Conservation (phyloP, 35 echinoderm and acorn worm species). For the Amphiura filiformis region DNA sequence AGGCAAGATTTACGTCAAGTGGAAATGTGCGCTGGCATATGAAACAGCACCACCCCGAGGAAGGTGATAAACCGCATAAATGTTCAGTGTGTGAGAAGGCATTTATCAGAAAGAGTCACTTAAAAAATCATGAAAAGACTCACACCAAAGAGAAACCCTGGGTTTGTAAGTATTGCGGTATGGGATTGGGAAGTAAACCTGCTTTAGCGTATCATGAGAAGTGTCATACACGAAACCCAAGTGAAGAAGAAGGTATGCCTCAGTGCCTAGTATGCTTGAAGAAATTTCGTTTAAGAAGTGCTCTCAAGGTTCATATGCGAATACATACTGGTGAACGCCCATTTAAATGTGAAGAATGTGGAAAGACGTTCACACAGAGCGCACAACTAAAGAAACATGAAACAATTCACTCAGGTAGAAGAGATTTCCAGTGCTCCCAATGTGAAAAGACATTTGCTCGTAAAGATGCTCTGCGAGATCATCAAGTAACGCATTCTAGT, state of each 20-base stretch:
- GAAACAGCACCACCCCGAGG: neutral
- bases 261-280: conserved; percentile 13
- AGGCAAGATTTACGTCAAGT: neutral
- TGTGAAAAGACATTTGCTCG: neutral
- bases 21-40: conserved; percentile 3
- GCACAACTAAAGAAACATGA: conserved; percentile 14
- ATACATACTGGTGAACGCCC: conserved; percentile 18
- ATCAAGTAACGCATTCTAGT: neutral
- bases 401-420: neutral
- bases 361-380: conserved; percentile 8
- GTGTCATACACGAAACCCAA: neutral
- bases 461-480: neutral
- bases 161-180: conserved; percentile 22
- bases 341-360: conserved; percentile 20
- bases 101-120: conserved; percentile 7
- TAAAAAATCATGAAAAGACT: neutral
- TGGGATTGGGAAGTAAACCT: conserved; percentile 1
- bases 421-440: neutral
- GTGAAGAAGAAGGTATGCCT: conserved; percentile 4
- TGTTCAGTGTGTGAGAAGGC: conserved; percentile 26
- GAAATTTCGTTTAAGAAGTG: conserved; percentile 5
- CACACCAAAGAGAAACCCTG: conserved; percentile 2
- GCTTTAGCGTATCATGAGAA: conserved; percentile 13
- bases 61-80: conserved; percentile 16
- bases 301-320: neutral